Evolutionary conservation across 2,797 vertebrate genomes (phyloP), one percentile per base, ranked within the genome.

Genomic region (Molossus molossus): DNA sequence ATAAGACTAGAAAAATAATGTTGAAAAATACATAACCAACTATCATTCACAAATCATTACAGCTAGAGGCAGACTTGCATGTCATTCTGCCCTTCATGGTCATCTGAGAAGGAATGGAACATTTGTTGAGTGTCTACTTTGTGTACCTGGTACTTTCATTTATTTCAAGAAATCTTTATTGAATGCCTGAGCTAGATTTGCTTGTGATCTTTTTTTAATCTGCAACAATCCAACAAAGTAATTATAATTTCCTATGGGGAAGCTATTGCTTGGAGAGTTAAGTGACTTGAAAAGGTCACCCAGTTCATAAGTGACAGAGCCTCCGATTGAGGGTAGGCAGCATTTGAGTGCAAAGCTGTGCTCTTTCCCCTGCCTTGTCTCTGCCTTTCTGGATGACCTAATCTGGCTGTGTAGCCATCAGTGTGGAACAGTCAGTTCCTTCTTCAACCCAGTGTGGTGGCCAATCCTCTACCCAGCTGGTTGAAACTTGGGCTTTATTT

Each of bases 1-100:
- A 0, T 95, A 94, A 93, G 93, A 84, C 82, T 65, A 89, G 83
- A 94, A 96, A 96, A 87, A 80, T n/a, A 57, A 57, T 45, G 53
- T 72, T 94, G 87, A 85, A 93, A 93, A 94, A 84, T 83, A 29
- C 21, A 50, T 67, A 77, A 62, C 83, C 76, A 85, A 17, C 60
- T 77, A 57, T 86, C 83, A 37, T 70, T 88, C 4, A 64, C 62
- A 82, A 9, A 77, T 55, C 37, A 60, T 55, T 72, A 64, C 57
- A 85, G 86, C 67, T 33, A 50, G 83, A 77, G 87, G 70, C 95
- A 84, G 82, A 21, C 48, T 40, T n/a, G 21, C 18, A 0, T 65
- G 45, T 72, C 69, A 20, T 80, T 27, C 37, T 8, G 1, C 8
- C 45, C 45, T 87, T 80, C 25, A 6, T 29, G 6, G 67, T 65